Evolutionary conservation across 2,113 vertebrate genomes (phyloP), one percentile per base, ranked within the genome.

Genomic region (Pangasianodon hypophthalmus): DNA sequence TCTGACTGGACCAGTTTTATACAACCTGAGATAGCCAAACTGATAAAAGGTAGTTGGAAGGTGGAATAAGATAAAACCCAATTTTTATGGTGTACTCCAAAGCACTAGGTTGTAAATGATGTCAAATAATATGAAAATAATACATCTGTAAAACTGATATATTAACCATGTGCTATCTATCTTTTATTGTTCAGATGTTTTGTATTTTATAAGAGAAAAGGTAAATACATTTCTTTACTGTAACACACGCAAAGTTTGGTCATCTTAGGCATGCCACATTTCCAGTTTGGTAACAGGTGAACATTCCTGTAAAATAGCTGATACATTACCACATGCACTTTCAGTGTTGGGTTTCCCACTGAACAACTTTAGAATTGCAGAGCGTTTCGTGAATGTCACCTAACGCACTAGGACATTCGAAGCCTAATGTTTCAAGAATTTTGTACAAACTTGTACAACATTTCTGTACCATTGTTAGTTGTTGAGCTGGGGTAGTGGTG

Each of bases 231-330:
- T 41, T 69, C 14, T n/a, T 86, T 37, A 54, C 29, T 16, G 44
- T 18, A 90, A 29, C 5, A 16, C 26, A 46, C 44, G 21, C 18
- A 18, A 41, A 5, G 19, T 56, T 6, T 60, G 46, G 7, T 14
- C 44, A 83, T 26, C 19, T 58, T 75, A 87, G 2, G n/a, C 52
- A 41, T 84, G 24, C n/a, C 86, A 54, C 41, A 81, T 79, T 85
- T 91, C 91, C 67, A 46, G 88, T 86, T 88, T 52, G 58, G 83
- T 75, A 24, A 64, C 88, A 91, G 90, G 86, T 52, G 6, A 54
- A 41, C 79, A 83, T 67, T 81, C 60, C 46, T 88, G 2, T 77
- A 41, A 87, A 87, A 77, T 13, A 75, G 46, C 32, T 32, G 11
- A 67, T 62, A 16, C 24, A 69, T 50, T 32, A 82, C 29, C 19